These are phyloP conservation scores for Synodontis membranacea DNA, from an alignment of 2,113 vertebrate genomes.

Conservation along the genomic window DNA sequence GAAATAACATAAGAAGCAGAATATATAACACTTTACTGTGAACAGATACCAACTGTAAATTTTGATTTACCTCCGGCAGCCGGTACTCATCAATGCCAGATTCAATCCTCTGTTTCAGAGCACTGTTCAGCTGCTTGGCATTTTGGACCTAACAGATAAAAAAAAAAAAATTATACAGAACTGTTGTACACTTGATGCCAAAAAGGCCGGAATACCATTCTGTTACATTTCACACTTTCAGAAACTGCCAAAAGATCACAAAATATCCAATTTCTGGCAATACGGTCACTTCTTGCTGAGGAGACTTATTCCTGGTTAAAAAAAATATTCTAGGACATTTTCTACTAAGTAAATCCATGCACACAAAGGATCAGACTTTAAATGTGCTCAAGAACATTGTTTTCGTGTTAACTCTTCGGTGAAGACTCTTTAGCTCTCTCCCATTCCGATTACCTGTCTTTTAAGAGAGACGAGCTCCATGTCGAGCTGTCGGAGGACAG, in stretches of 20 bases:
- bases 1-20: neutral
- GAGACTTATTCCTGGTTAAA: neutral
- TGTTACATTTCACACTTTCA: neutral
- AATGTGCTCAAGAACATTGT: neutral
- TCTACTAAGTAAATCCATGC: neutral
- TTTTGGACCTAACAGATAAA: slow-evolving; percentile 90
- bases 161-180: slow-evolving; percentile 34
- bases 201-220: neutral
- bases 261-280: neutral
- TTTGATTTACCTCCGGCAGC: slow-evolving; percentile 85
- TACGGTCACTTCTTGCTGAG: neutral
- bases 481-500: slow-evolving; percentile 93
- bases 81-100: slow-evolving; percentile 88
- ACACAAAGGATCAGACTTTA: neutral
- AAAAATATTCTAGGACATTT: neutral
- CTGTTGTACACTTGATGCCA: neutral
- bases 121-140: slow-evolving; percentile 98
- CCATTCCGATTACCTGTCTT: slow-evolving; percentile 84
- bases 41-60: neutral
- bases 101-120: slow-evolving; percentile 94
- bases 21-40: neutral
- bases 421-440: neutral
- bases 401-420: neutral
- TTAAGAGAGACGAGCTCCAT: slow-evolving; percentile 98
- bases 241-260: neutral